Percentiles rank a stretch among this genome's conserved stretches.
phyloP scores from a whole-genome alignment of 1,140 invertebrate genomes.

The Pentalonia nigronervosa region DNA sequence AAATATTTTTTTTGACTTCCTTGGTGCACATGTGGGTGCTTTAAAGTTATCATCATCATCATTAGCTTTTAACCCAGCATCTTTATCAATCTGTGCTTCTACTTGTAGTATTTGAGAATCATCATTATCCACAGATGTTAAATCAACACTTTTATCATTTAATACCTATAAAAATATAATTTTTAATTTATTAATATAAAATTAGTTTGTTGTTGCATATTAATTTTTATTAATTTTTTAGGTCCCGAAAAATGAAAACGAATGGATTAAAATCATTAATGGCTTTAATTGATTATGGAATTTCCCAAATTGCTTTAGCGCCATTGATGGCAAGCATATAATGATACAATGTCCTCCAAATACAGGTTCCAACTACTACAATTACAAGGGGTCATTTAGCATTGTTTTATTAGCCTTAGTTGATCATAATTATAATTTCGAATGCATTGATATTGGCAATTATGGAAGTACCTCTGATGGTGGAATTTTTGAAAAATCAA shows the following conservation, averaged over 20 bases:
- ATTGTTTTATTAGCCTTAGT: slow-evolving; percentile 63
- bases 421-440: slow-evolving; percentile 57
- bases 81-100: no score
- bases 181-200: background rate
- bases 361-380: slow-evolving; percentile 64
- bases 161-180: no score
- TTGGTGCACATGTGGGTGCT: no score
- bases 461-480: slow-evolving; percentile 58
- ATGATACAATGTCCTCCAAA: slow-evolving; percentile 11
- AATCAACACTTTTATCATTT: no score
- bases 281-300: slow-evolving; percentile 20
- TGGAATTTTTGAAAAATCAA: slow-evolving; percentile 45
- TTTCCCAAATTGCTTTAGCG: background rate
- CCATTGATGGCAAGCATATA: slow-evolving; percentile 62
- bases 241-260: background rate
- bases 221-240: background rate
- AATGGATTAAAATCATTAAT: background rate
- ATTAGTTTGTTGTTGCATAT: no score
- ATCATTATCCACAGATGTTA: no score
- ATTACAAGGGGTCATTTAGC: slow-evolving; percentile 66
- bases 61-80: background rate
- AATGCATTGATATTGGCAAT: slow-evolving; percentile 49
- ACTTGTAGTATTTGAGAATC: no score
- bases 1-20: no score
- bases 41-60: no score